phyloP scores from a whole-genome alignment of 2,113 vertebrate genomes.

The Chaetodon trifascialis region DNA sequence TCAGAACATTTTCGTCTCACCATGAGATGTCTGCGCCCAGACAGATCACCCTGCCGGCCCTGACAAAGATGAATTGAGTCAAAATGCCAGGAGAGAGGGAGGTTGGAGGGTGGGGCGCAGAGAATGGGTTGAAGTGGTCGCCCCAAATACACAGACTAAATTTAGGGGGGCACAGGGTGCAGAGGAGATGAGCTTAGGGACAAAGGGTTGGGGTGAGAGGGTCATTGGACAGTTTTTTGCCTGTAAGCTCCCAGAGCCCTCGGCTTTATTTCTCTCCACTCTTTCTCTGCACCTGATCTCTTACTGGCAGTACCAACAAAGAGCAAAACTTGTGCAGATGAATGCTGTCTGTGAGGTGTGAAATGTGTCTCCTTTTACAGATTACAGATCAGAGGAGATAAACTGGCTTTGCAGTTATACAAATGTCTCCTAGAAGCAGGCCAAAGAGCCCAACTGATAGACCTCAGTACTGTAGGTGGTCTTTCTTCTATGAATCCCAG shows the following conservation, averaged over 20 bases:
- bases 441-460: neutral
- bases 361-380: slow-evolving; percentile 5
- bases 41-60: slow-evolving; percentile 59
- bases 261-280: slow-evolving; percentile 27
- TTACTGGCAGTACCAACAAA: slow-evolving; percentile 52
- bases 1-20: slow-evolving; percentile 82
- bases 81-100: slow-evolving; percentile 64
- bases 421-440: neutral
- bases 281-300: slow-evolving; percentile 21
- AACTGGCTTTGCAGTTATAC: neutral
- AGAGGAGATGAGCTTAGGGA: slow-evolving; percentile 40
- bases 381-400: slow-evolving; percentile 19
- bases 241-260: slow-evolving; percentile 34
- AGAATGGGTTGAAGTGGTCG: slow-evolving; percentile 20
- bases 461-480: neutral
- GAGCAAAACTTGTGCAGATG: slow-evolving; percentile 5
- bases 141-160: slow-evolving; percentile 72
- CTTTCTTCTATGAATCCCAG: neutral
- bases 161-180: slow-evolving; percentile 58
- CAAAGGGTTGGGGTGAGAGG: slow-evolving; percentile 27
- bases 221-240: slow-evolving; percentile 30
- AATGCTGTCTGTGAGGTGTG: slow-evolving; percentile 5
- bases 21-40: slow-evolving; percentile 70
- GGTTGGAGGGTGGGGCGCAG: neutral
- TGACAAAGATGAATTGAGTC: slow-evolving; percentile 76